Evolutionary conservation across 2,113 vertebrate genomes (phyloP).

Genomic region (Chlamydotis undulata): DNA sequence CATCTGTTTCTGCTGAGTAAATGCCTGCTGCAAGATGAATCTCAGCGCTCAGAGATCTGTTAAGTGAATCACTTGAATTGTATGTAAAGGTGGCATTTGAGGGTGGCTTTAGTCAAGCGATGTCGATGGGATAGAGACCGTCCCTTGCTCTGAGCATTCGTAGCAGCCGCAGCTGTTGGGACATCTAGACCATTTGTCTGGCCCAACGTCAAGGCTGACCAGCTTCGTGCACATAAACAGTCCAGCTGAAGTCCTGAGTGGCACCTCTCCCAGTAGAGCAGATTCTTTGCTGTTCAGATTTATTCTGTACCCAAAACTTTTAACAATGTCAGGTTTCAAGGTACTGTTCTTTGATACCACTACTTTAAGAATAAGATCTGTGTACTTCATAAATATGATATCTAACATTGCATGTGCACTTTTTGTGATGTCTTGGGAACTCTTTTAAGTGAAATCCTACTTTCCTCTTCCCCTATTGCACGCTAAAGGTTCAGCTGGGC

Average conservation of each 20-base stretch:
- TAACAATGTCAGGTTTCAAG: not conserved
- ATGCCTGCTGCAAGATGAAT: not conserved
- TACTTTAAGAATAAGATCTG: not conserved
- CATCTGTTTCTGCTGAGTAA: not conserved
- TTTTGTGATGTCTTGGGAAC: not conserved
- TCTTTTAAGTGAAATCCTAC: not conserved
- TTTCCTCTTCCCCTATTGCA: not conserved
- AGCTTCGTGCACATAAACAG: not conserved
- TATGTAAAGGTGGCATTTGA: not conserved
- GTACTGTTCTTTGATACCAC: not conserved
- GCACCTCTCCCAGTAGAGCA: not conserved
- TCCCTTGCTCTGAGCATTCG: not conserved
- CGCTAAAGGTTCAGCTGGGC: not conserved
- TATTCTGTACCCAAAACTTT: not conserved
- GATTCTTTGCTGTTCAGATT: not conserved
- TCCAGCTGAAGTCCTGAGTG: not conserved
- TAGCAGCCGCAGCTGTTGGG: not conserved
- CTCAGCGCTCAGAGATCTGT: not conserved
- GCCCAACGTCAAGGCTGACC: not conserved
- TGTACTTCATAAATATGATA: not conserved
- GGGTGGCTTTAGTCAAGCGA: not conserved
- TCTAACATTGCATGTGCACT: fast-evolving
- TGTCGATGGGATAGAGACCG: fast-evolving
- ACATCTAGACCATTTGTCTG: not conserved
- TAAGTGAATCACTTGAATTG: not conserved